phyloP scores from a whole-genome alignment of 2,888 invertebrate species.

The Ecliptopera silaceata region DNA sequence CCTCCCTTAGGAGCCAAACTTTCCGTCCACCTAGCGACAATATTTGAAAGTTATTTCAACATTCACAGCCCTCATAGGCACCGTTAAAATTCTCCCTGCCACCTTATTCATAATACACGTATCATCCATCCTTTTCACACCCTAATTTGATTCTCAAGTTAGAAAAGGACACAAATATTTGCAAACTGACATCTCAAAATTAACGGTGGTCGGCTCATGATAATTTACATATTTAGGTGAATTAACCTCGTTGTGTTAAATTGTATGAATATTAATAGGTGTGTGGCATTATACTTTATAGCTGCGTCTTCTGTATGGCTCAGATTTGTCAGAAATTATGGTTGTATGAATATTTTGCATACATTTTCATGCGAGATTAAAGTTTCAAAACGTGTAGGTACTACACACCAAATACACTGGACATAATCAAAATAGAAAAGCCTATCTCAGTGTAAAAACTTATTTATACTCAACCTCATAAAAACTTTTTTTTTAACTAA shows the following conservation, averaged over 20 bases:
- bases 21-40: slow-evolving; percentile 83
- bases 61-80: slow-evolving; percentile 83
- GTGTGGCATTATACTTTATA: slow-evolving; percentile 69
- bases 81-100: slow-evolving; percentile 82
- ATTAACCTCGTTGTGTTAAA: slow-evolving; percentile 82
- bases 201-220: slow-evolving; percentile 83
- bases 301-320: slow-evolving; percentile 60
- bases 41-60: slow-evolving; percentile 84
- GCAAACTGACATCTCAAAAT: slow-evolving; percentile 79
- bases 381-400: too few relatives aligned
- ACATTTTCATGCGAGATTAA: neutral
- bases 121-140: slow-evolving; percentile 53
- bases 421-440: too few relatives aligned
- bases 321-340: slow-evolving; percentile 58
- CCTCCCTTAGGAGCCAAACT: slow-evolving; percentile 79
- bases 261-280: slow-evolving; percentile 82
- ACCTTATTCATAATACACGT: slow-evolving; percentile 81
- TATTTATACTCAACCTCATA: too few relatives aligned
- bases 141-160: slow-evolving; percentile 32
- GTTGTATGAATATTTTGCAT: slow-evolving; percentile 32
- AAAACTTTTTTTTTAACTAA: slow-evolving; percentile 16
- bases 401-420: too few relatives aligned
- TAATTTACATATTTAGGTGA: slow-evolving; percentile 84
- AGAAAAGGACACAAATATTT: slow-evolving; percentile 66
- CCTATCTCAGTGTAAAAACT: too few relatives aligned